These are phyloP conservation scores for Trilocha varians DNA, from an alignment of 2,888 invertebrate genomes.

Conservation along the genomic window DNA sequence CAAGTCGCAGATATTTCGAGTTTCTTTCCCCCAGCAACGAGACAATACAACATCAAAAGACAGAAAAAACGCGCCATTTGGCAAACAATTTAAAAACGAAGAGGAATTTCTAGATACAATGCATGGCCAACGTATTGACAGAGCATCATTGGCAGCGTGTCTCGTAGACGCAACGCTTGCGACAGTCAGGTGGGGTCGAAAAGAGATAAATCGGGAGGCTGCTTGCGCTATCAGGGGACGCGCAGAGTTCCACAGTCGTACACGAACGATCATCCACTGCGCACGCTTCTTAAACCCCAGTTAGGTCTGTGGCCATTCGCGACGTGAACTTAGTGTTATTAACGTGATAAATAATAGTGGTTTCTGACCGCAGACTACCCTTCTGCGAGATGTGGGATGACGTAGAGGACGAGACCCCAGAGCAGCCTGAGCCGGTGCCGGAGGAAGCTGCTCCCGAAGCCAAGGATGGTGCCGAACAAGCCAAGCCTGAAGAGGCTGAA, in stretches of 20 bases:
- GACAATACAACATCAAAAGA: constrained; percentile 15
- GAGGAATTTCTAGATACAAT: constrained; percentile 51
- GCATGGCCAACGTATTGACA: constrained; percentile 65
- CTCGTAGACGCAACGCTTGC: constrained; percentile 40
- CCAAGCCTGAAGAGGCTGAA: constrained; percentile 55
- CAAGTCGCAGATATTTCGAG: constrained; percentile 12
- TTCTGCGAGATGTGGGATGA: constrained; percentile 71
- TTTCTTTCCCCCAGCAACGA: background rate
- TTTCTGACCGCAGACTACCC: constrained; percentile 52
- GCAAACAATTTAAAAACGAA: constrained; percentile 45
- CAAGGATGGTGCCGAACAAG: constrained; percentile 29
- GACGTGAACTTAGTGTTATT: constrained; percentile 20
- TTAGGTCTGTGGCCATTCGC: constrained; percentile 48
- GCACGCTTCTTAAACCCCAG: constrained; percentile 55
- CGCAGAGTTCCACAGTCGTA: constrained; percentile 45
- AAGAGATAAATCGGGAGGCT: constrained; percentile 67
- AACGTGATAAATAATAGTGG: constrained; percentile 30
- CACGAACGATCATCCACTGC: constrained; percentile 60
- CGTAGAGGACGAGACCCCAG: constrained; percentile 63
- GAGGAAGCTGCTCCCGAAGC: constrained; percentile 24
- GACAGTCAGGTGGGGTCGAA: constrained; percentile 64
- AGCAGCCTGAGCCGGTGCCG: constrained; percentile 30
- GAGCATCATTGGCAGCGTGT: constrained; percentile 63
- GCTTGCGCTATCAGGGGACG: constrained; percentile 38
- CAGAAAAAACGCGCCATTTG: constrained; percentile 39